Evolutionary conservation across 2,113 vertebrate genomes (phyloP), one percentile per base, ranked within the genome.

Genomic region (Cavia porcellus): DNA sequence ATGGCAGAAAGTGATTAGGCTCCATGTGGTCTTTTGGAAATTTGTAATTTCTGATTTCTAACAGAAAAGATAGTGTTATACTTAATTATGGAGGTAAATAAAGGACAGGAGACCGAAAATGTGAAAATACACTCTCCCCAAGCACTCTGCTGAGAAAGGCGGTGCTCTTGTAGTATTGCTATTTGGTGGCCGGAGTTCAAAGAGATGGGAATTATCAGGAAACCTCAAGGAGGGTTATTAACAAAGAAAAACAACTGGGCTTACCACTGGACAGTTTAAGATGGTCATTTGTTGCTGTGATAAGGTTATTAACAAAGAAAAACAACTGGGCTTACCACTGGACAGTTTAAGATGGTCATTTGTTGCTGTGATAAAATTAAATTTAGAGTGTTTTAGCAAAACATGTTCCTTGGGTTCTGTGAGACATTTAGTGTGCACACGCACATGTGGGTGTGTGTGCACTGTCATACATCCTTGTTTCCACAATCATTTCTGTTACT

Each of bases 381-480:
- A 70, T 79, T 28, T 42, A 30, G 77, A 55, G 15, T 66, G 35
- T 42, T 79, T 87, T 83, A 93, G 70, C 47, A 79, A 80, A 72
- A n/a, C 35, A 4, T 0, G 11, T 7, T 28, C 91, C 24, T 66
- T 32, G 50, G 47, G 50, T 88, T 42, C 7, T 70, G 3, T 0
- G 10, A 22, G 28, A 64, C 88, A 64, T 50, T 79, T 13, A 61
- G 19, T 32, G 20, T 57, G 17, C 55, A 57, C 13, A 8, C 47
- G 30, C 30, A n/a, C 19, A 45, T 72, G 80, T 59, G 4, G 9
- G 2, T 2, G 6, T 68, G 0, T 50, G 3, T 4, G 28, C 47
- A 7, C 30, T 30, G 84, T 38, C 88, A 12, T 74, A 2, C 47
- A 50, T 38, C 17, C 50, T 55, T 72, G 32, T 68, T 42, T 24